Base-by-base conservation (phyloP, 1,140 invertebrate genomes). In the Pachypeltis micranthus region DNA sequence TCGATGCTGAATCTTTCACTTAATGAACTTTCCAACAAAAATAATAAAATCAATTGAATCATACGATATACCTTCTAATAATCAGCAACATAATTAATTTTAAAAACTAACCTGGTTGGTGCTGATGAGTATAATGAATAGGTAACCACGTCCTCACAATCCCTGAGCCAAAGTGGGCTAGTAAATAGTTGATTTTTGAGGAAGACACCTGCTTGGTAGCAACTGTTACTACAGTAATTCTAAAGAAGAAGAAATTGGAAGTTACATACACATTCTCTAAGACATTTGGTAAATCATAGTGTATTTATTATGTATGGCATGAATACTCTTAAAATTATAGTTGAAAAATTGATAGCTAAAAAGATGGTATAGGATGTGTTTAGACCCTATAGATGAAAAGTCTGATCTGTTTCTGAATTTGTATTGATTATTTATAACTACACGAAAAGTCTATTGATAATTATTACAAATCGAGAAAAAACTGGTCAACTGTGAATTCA, bases 221-320 rank as follows among this genome's bases (percentile, higher is more conserved):
- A 94, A 23, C 76, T 70, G 65, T 84, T 85, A 65, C 85, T 88
- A 70, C 91, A 95, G 72, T 87, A 94, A 69, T 87, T 87, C 79
- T 83, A 69, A 61, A 75, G 75, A 59, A 67, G 25, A 7, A 65
- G 66, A 67, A 26, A n/a, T 19, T 25, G 63, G n/a, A n/a, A 39
- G 56, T 26, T 51, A 61, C 28, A 57, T 39, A 1, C 31, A 24
- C n/a, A 2, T 59, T 12, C 10, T 12, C 10, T 44, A 12, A 44
- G n/a, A n/a, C n/a, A 44, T n/a, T 44, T 44, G 10, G 10, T 10
- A 12, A 12, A 44, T n/a, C 10, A 44, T n/a, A 12, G n/a, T 44
- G 34, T 44, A 10, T 44, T 44, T 44, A 44, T 10, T n/a, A 44
- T 44, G 10, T 44, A 12, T 44, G n/a, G 34, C 10, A 12, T 10